Percentiles rank a stretch among this genome's conserved stretches.
These are phyloP conservation scores for Hypena proboscidalis DNA, from an alignment of 2,888 invertebrate genomes.

Conservation along the genomic window DNA sequence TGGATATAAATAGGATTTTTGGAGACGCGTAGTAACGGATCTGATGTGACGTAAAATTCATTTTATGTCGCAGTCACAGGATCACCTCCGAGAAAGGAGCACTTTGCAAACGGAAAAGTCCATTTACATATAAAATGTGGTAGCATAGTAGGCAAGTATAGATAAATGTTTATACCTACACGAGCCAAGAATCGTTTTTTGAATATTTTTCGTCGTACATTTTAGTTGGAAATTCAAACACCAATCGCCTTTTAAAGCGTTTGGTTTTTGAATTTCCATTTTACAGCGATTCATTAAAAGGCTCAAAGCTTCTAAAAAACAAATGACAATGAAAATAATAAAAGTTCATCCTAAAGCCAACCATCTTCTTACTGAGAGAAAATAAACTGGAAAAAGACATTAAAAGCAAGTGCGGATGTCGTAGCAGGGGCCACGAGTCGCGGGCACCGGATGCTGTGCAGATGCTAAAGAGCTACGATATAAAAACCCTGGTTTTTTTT, in stretches of 20 bases:
- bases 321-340: constrained; percentile 26
- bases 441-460: constrained; percentile 56
- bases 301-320: constrained; percentile 14
- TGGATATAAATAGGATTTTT: constrained; percentile 38
- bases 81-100: constrained; percentile 65
- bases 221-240: constrained; percentile 4
- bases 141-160: constrained; percentile 38
- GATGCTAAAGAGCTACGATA: constrained; percentile 56
- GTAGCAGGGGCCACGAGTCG: constrained; percentile 47
- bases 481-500: constrained; percentile 47
- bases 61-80: constrained; percentile 62
- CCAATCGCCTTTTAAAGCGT: too few species aligned
- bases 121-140: constrained; percentile 71
- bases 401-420: constrained; percentile 66
- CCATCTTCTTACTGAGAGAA: constrained; percentile 34
- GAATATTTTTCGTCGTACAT: constrained; percentile 17
- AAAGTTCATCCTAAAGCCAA: constrained; percentile 39
- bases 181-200: constrained; percentile 22
- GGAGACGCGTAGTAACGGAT: constrained; percentile 47
- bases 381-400: constrained; percentile 63
- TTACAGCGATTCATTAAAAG: not conserved
- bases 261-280: too few species aligned
- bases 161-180: constrained; percentile 31
- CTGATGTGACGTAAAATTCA: constrained; percentile 60
- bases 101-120: constrained; percentile 66